Percentiles rank a stretch among this genome's conserved stretches.
Evolutionary conservation across 2,797 vertebrate genomes (phyloP).

Genomic region (Balearica regulorum): DNA sequence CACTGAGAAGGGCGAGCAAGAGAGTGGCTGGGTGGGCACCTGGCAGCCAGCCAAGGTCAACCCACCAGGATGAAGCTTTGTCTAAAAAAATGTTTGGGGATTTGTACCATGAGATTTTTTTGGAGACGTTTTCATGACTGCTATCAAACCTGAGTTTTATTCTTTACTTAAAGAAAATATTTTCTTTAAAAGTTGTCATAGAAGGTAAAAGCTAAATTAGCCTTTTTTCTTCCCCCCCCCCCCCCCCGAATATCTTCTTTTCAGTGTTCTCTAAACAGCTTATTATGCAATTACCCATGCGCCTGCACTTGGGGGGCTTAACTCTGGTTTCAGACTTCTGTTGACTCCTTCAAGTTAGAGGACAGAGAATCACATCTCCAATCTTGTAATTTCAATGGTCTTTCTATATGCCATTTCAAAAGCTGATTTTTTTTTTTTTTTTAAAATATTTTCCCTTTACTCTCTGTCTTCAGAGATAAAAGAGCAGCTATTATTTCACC

Average conservation of each 20-base stretch:
- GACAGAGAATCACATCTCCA: background rate
- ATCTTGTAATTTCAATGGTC: background rate
- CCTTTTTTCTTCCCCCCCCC: too few species aligned
- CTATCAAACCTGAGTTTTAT: background rate
- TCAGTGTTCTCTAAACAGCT: background rate
- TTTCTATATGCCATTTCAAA: background rate
- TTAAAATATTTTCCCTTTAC: background rate
- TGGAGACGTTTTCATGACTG: background rate
- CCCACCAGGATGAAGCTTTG: background rate
- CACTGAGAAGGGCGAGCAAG: background rate
- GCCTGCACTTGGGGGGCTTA: background rate
- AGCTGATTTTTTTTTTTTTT: background rate
- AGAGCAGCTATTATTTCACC: background rate
- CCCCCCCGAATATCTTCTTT: background rate
- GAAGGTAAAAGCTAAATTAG: background rate
- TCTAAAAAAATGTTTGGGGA: background rate
- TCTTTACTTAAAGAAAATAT: background rate
- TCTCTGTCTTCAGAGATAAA: background rate
- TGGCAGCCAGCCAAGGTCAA: background rate
- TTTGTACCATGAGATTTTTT: background rate
- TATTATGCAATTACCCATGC: background rate
- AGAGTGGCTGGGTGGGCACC: background rate
- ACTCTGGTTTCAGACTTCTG: background rate
- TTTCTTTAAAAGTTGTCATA: background rate
- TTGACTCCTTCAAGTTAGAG: background rate